phyloP scores from a whole-genome alignment of 2,113 vertebrate genomes.

The Chaetorhynchus papuensis region DNA sequence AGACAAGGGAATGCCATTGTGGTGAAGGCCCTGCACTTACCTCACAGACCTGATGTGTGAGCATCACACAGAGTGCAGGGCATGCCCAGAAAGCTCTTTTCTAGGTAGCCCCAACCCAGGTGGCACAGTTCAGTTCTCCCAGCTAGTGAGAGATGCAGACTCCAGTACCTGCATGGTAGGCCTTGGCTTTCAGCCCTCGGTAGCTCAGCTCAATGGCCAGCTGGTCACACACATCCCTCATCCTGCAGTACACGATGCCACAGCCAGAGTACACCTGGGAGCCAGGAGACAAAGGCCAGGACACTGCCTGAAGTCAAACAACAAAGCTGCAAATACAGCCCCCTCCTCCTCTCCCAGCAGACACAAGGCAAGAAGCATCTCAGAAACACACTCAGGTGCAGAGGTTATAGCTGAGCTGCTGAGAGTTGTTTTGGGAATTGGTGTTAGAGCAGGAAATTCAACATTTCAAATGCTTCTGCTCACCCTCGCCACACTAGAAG shows the following conservation, averaged over 20 bases:
- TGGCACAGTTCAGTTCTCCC: not conserved
- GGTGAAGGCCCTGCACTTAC: not conserved
- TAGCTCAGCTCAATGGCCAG: constrained; percentile 86
- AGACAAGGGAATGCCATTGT: not conserved
- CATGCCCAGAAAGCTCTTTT: not conserved
- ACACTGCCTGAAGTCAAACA: not conserved
- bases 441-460: not conserved
- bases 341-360: not conserved
- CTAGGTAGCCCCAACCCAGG: not conserved
- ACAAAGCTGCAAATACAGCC: not conserved
- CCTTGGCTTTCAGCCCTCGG: constrained; percentile 84
- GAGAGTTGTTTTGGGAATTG: not conserved
- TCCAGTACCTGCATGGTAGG: constrained; percentile 91
- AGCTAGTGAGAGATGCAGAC: not conserved
- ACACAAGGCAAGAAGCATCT: not conserved
- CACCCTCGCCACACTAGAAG: not conserved
- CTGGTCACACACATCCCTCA: constrained; percentile 88
- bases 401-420: not conserved
- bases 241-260: constrained; percentile 96
- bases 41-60: not conserved
- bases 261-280: constrained; percentile 75
- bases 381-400: not conserved
- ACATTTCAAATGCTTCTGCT: not conserved
- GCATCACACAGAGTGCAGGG: not conserved
- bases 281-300: not conserved